Percentiles rank a stretch among this genome's conserved stretches.
These are phyloP conservation scores for Brachionus angularis DNA, from an alignment of 1,140 invertebrate species.

Conservation along the genomic window DNA sequence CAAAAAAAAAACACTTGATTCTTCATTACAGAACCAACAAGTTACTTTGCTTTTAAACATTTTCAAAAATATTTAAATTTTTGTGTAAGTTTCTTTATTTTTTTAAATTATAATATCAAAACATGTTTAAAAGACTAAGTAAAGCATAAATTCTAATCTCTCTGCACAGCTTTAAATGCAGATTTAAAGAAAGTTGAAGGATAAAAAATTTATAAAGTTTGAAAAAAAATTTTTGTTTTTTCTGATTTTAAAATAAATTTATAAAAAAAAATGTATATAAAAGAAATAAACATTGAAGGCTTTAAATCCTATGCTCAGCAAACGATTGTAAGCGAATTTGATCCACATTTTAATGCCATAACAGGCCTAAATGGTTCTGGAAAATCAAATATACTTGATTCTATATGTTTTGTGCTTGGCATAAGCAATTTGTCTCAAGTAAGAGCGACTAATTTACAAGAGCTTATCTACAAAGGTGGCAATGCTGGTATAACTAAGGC, in stretches of 20 bases:
- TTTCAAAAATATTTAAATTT: no score
- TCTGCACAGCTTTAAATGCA: no score
- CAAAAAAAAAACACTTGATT: conserved; percentile 34
- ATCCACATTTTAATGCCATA: conserved; percentile 93
- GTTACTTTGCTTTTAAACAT: conserved; percentile 39
- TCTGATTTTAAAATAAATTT: background rate
- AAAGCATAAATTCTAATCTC: no score
- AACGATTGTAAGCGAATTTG: conserved; percentile 88
- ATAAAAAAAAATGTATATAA: conserved; percentile 75
- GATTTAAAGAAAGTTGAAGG: no score
- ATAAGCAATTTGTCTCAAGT: conserved; percentile 89
- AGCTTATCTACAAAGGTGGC: conserved; percentile 93
- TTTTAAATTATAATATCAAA: no score
- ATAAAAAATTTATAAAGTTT: conserved; percentile 1
- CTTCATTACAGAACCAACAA: conserved; percentile 41
- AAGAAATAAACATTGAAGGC: conserved; percentile 87
- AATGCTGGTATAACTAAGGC: conserved; percentile 93
- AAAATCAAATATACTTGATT: conserved; percentile 96
- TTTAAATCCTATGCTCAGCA: conserved; percentile 95
- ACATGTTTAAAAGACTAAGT: no score
- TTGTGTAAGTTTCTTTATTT: no score
- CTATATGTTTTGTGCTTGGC: conserved; percentile 94
- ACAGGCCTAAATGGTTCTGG: conserved; percentile 96
- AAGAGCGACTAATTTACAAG: conserved; percentile 78
- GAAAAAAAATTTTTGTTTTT: background rate